Conservation (phyloP, 2,113 vertebrate species). For the Pelvicachromis taeniatus region DNA sequence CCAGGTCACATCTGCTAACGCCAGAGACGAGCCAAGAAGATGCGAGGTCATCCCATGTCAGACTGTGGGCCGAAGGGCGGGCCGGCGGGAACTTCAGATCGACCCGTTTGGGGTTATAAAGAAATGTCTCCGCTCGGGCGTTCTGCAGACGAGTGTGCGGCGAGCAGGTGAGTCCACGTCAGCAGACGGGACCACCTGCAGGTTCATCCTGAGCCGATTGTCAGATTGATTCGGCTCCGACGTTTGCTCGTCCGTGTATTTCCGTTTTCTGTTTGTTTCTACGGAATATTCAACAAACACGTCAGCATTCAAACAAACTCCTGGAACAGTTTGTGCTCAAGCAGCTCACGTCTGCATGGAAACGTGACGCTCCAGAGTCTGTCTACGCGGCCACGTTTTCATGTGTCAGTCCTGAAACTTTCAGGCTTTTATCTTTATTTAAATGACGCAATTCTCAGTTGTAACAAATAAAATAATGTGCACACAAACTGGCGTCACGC, state of each 20-base stretch:
- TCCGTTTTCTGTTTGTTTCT: not conserved
- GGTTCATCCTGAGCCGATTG: not conserved
- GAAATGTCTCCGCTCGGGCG: not conserved
- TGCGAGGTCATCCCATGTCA: not conserved
- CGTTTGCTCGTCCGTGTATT: not conserved
- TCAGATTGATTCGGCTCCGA: no score
- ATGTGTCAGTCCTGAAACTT: no score
- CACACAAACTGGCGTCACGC: not conserved
- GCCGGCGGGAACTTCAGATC: not conserved
- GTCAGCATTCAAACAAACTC: not conserved
- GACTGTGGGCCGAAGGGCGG: not conserved
- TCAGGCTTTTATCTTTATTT: not conserved
- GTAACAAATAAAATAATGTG: not conserved
- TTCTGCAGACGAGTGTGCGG: not conserved
- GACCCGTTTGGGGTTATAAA: not conserved
- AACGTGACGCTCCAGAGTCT: no score
- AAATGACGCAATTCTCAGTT: rapidly evolving
- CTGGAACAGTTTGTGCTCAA: no score
- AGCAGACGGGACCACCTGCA: not conserved
- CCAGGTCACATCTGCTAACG: not conserved
- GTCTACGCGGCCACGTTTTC: no score
- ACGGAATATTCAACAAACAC: not conserved
- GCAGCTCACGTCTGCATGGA: no score
- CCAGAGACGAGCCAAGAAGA: not conserved
- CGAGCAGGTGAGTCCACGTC: not conserved